Conservation (phyloP, 2,888 invertebrate species). For the Ferdinandea cuprea region DNA sequence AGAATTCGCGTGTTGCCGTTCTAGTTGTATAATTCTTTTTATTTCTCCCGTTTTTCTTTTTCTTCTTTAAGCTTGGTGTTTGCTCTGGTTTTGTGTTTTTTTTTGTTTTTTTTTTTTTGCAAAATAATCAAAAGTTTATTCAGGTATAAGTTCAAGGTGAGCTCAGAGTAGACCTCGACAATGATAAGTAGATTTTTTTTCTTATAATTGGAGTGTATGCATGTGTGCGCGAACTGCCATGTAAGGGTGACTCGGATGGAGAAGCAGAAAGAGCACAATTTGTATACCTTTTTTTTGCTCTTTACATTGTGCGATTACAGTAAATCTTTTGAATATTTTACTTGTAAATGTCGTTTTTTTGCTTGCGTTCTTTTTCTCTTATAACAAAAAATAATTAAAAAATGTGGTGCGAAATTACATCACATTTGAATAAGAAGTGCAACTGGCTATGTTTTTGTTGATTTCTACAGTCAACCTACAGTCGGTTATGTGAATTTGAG, state of each 20-base stretch:
- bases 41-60: not conserved
- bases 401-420: constrained; percentile 26
- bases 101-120: too few species aligned
- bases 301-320: not conserved
- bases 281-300: not conserved
- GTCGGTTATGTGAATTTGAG: too few species aligned
- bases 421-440: constrained; percentile 18
- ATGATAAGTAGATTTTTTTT: too few species aligned
- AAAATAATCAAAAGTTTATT: constrained; percentile 69
- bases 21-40: constrained; percentile 23
- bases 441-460: too few species aligned
- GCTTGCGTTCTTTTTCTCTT: not conserved
- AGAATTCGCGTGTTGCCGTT: constrained; percentile 13
- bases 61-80: constrained; percentile 10
- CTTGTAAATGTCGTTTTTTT: not conserved
- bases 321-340: not conserved
- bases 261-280: not conserved
- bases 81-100: too few species aligned
- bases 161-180: constrained; percentile 28
- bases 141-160: constrained; percentile 70
- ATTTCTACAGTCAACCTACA: not conserved
- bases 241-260: not conserved
- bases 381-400: constrained; percentile 34
- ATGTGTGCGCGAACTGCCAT: not conserved
- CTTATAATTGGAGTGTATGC: too few species aligned